Evolutionary conservation across 2,113 vertebrate species (phyloP).

Genomic region (Gnathonemus echidnorhynchus): DNA sequence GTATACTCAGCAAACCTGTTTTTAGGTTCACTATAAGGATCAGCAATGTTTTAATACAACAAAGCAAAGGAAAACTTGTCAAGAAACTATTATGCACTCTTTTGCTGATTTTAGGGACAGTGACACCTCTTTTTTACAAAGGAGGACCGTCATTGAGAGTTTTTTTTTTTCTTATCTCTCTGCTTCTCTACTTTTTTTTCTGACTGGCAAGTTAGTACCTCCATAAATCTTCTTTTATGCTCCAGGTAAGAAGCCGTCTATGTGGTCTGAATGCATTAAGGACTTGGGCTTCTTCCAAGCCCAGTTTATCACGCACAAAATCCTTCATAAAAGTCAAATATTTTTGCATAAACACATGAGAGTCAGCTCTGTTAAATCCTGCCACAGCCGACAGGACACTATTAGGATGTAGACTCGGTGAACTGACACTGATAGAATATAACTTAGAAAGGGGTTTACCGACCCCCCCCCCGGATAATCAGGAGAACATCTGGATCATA

Average conservation of each 20-base stretch:
- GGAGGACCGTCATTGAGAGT: background rate
- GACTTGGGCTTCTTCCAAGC: background rate
- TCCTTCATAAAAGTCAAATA: background rate
- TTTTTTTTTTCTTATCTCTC: background rate
- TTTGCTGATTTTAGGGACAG: background rate
- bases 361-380: background rate
- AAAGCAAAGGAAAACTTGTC: background rate
- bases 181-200: background rate
- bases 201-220: background rate
- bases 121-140: background rate
- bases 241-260: background rate
- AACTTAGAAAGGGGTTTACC: background rate
- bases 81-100: conserved; percentile 3
- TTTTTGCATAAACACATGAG: background rate
- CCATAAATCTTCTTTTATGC: conserved; percentile 13
- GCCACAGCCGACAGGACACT: background rate
- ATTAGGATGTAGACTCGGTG: background rate
- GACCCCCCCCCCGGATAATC: background rate
- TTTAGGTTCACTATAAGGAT: conserved; percentile 5
- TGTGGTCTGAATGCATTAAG: background rate
- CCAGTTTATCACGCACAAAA: background rate
- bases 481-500: conserved; percentile 12
- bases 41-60: background rate
- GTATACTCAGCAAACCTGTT: conserved; percentile 6
- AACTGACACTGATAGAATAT: background rate